Evolutionary conservation across 2,888 invertebrate genomes (phyloP), one percentile per base, ranked within the genome.

Genomic region (Tiliacea aurago): DNA sequence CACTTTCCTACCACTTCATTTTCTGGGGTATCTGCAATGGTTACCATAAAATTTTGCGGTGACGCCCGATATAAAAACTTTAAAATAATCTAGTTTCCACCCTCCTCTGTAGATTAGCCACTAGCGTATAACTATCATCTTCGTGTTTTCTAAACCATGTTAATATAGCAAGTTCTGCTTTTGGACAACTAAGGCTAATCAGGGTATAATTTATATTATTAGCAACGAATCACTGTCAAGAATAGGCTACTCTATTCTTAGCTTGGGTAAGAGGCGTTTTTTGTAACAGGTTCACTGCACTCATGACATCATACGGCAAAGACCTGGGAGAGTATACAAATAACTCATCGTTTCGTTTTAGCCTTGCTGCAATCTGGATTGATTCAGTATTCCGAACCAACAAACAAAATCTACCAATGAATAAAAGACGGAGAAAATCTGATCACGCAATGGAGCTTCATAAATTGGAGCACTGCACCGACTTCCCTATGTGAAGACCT

Each of bases 241-340:
- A 61, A 75, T 69, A 75, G 47, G 37, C 51, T 13, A 18, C 18
- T 56, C 47, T 80, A 75, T 78, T 80, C 45, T 65, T 62, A 75
- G 64, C 23, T 56, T 37, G 45, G 18, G n/a, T 37, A 51, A 61
- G 37, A 75, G 55, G 18, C 10, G 33, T 62, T 62, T 70, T 78
- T 73, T 79, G 18, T 58, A 58, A 33, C 55, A 79, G 61, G 80
- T 79, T 80, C 70, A 76, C 33, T 78, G 80, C 62, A 56, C 80
- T 65, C 45, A 80, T 79, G 80, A 80, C 65, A 76, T 79, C 78
- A 78, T 66, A 65, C 53, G 45, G 33, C 51, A 43, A 74, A 64
- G 64, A 76, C 70, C 55, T 70, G 78, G 76, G 65, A 62, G 80
- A 80, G 76, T 55, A 62, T 75, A 70, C 70, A 75, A 78, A 75